Percentiles rank a stretch among this genome's conserved stretches.
Conservation (phyloP, 2,888 invertebrate species). For the Papilio demoleus region DNA sequence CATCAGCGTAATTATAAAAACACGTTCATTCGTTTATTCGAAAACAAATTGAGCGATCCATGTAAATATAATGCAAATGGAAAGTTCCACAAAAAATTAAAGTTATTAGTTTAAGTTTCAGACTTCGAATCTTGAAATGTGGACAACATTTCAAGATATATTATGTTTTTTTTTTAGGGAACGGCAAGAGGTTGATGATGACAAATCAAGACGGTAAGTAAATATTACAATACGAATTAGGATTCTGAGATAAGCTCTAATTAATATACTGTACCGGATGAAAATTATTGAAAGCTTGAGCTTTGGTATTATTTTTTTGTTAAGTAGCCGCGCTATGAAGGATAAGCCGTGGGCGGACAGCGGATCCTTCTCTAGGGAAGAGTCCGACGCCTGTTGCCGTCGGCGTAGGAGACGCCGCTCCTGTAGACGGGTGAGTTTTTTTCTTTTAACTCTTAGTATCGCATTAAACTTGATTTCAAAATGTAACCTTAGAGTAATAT, state of each 20-base stretch:
- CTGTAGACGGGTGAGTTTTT: constrained; percentile 44
- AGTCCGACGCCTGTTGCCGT: constrained; percentile 52
- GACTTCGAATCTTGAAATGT: background rate
- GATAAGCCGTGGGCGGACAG: constrained; percentile 46
- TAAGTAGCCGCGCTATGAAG: constrained; percentile 43
- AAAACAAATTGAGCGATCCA: background rate
- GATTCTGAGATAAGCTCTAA: background rate
- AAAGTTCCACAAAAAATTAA: background rate
- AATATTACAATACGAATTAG: background rate
- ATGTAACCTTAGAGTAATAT: too few relatives aligned
- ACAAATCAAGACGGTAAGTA: constrained; percentile 20
- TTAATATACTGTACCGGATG: background rate
- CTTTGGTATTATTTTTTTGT: constrained; percentile 41
- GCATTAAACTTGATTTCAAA: too few relatives aligned
- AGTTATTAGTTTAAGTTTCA: background rate
- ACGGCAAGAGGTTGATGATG: constrained; percentile 10
- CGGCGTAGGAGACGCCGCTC: constrained; percentile 48
- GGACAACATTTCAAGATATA: too few relatives aligned
- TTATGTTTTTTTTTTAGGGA: constrained; percentile 17
- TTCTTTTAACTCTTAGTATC: too few relatives aligned
- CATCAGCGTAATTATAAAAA: constrained; percentile 46
- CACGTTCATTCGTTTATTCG: background rate
- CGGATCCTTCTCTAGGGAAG: constrained; percentile 50
- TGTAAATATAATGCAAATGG: too few relatives aligned
- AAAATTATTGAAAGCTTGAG: background rate